Conservation (phyloP, 1,140 invertebrate genomes). For the Forficula auricularia region DNA sequence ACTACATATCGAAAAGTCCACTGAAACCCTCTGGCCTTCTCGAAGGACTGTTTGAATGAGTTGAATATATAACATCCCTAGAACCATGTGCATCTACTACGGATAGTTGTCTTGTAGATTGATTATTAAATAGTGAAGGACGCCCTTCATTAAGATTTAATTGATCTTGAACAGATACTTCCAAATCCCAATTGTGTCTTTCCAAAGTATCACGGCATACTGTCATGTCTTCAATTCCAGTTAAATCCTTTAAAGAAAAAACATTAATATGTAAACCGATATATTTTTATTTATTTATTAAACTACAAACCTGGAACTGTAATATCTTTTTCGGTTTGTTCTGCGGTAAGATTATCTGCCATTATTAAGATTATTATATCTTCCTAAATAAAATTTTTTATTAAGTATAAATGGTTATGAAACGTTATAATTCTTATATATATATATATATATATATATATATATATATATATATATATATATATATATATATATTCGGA, state of each 20-base stretch:
- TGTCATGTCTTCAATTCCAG: constrained; percentile 81
- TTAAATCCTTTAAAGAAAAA: constrained; percentile 61
- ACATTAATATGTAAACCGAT: constrained; percentile 3
- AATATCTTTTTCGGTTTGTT: constrained; percentile 71
- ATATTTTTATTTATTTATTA: neutral
- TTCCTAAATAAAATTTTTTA: too few species aligned
- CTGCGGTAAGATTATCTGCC: constrained; percentile 29
- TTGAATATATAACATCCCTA: constrained; percentile 43
- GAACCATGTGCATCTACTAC: constrained; percentile 55
- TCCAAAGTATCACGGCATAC: constrained; percentile 75
- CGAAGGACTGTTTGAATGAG: constrained; percentile 11
- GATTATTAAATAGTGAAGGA: constrained; percentile 56
- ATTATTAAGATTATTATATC: constrained; percentile 5
- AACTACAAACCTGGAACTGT: constrained; percentile 41
- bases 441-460: too few species aligned
- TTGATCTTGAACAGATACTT: constrained; percentile 70
- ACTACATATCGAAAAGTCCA: constrained; percentile 52
- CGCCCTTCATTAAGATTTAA: constrained; percentile 72
- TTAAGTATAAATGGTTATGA: too few species aligned
- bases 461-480: too few species aligned
- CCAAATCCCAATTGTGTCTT: constrained; percentile 83
- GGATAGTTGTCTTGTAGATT: constrained; percentile 46
- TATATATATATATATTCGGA: too few species aligned
- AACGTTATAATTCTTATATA: too few species aligned
- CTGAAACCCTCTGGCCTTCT: constrained; percentile 32